Evolutionary conservation across 1,140 invertebrate species (phyloP), one percentile per base, ranked within the genome.

Genomic region (Papilio dardanus): DNA sequence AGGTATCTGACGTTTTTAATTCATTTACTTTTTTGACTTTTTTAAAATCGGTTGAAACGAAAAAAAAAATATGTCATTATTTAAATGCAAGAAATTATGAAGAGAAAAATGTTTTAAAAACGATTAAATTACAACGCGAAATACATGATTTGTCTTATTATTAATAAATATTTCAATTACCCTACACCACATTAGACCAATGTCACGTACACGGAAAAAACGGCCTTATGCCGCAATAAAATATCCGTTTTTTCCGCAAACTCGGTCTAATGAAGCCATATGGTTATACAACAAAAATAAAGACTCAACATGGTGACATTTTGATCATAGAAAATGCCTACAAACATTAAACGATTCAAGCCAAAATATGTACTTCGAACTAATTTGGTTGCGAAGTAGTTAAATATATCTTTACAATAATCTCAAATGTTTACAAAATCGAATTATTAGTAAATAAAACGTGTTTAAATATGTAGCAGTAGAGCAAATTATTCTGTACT

Each of bases 401-500:
- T n/a, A n/a, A n/a, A n/a, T n/a, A n/a, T n/a, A n/a, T n/a, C n/a
- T n/a, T n/a, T 42, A 42, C 1, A 4, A 28, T 58, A 58, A 58
- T 24, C 54, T 58, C 21, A 58, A 58, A 58, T 28, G 54, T 58
- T 58, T 58, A 58, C 6, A 19, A 54, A 50, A 50, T 21, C 8
- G 46, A 24, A 58, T 3, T 24, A 58, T 14, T 58, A 7, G 0
- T 19, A 21, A 50, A 28, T 28, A 58, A 28, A 58, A 58, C 21
- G 21, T 28, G 24, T 58, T 50, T 6, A 50, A 50, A 58, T 58
- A 14, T 24, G 10, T 28, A 28, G 28, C 24, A 28, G 21, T 58
- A 58, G 28, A 58, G 54, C 54, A 58, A 28, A 54, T 24, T 54
- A 24, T 58, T 58, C 54, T 58, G 54, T 58, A 58, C 54, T 58